Percentiles rank a stretch among this genome's conserved stretches.
Conservation (phyloP, 2,113 vertebrate genomes). For the Barbus barbus region DNA sequence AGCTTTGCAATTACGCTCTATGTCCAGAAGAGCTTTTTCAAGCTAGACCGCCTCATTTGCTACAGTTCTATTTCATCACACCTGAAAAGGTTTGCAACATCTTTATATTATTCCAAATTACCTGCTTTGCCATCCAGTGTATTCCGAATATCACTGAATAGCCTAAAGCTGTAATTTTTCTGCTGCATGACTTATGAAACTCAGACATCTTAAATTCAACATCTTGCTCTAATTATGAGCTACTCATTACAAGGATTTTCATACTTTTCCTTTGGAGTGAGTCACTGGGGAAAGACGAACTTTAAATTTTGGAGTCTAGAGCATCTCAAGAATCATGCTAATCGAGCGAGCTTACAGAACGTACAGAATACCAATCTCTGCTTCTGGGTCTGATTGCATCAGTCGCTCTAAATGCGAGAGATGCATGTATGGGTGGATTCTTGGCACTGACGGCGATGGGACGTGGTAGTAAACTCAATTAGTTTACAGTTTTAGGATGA, state of each 20-base stretch:
- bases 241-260: conserved; percentile 29
- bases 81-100: not conserved
- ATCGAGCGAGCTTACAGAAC: conserved; percentile 27
- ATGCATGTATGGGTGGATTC: not conserved
- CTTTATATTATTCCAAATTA: not conserved
- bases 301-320: conserved; percentile 44
- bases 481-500: not conserved
- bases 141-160: not conserved
- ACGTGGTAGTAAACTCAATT: not conserved
- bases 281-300: conserved; percentile 28
- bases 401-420: not conserved
- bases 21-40: conserved; percentile 3
- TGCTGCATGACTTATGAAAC: conserved; percentile 2
- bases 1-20: not conserved
- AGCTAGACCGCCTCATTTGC: not conserved
- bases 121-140: conserved; percentile 10
- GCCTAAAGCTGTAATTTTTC: conserved; percentile 25
- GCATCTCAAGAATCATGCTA: conserved; percentile 44
- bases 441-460: no score
- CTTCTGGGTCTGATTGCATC: conserved; percentile 9
- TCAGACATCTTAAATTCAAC: conserved; percentile 5
- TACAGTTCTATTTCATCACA: not conserved
- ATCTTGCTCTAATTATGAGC: conserved; percentile 44
- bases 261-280: conserved; percentile 2
- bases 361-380: conserved; percentile 26